These are phyloP conservation scores for Allobates femoralis DNA, from an alignment of 2,797 vertebrate genomes.

Conservation along the genomic window DNA sequence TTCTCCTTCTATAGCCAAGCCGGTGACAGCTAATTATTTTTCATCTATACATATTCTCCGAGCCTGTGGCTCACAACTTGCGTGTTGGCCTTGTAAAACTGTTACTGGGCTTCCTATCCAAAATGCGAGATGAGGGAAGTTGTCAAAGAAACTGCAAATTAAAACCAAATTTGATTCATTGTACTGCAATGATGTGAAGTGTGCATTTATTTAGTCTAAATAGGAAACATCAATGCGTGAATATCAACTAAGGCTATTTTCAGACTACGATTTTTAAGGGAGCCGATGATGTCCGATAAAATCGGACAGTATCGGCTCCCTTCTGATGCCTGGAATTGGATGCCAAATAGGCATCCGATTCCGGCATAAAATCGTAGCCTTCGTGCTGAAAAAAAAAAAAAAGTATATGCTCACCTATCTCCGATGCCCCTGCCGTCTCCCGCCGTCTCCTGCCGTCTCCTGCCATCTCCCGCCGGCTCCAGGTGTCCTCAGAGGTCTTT, in stretches of 20 bases:
- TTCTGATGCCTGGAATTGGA: no score
- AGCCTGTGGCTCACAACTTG: slow-evolving; percentile 18
- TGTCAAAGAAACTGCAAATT: not conserved
- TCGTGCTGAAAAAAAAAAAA: no score
- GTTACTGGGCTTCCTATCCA: not conserved
- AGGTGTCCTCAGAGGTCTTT: no score
- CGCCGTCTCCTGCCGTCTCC: no score
- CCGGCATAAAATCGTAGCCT: no score
- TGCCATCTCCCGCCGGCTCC: no score
- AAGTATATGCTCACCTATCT: no score
- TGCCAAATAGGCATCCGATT: no score
- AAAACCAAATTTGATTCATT: not conserved
- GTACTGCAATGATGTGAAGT: not conserved
- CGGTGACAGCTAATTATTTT: slow-evolving; percentile 47
- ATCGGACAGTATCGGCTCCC: no score
- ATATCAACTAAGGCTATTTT: not conserved
- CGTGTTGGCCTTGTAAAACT: slow-evolving; percentile 5
- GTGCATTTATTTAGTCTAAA: not conserved
- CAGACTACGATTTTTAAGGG: no score
- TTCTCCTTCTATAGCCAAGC: slow-evolving; percentile 11
- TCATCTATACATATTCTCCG: slow-evolving; percentile 21
- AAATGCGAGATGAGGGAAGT: not conserved
- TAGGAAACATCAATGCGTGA: not conserved
- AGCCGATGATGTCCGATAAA: no score
- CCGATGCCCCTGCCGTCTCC: no score